A percentile compares a stretch with the other conserved stretches of the same genome.
These are phyloP conservation scores for Holothuria scabra DNA, from an alignment of 53 echinoderm and acorn worm species.

Conservation along the genomic window DNA sequence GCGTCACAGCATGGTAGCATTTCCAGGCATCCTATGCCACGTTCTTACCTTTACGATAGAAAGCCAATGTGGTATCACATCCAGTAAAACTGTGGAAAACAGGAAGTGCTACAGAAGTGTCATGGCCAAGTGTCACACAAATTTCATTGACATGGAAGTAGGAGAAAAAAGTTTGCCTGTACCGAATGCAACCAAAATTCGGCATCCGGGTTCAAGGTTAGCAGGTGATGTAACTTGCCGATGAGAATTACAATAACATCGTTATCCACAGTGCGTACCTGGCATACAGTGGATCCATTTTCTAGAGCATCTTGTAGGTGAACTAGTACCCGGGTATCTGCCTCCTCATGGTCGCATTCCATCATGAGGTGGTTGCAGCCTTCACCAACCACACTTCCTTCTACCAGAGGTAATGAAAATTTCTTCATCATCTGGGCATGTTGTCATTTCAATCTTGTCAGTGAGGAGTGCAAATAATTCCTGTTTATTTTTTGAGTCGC, in stretches of 20 bases:
- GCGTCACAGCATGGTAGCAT: conserved; percentile 56
- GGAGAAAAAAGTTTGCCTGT: conserved; percentile 52
- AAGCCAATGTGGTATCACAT: conserved; percentile 60
- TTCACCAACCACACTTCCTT: background rate
- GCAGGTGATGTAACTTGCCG: conserved; percentile 45
- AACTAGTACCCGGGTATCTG: conserved; percentile 57
- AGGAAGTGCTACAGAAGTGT: conserved; percentile 46
- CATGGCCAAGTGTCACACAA: conserved; percentile 47
- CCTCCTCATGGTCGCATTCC: conserved; percentile 67
- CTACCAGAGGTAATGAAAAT: conserved; percentile 34
- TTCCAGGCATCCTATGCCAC: conserved; percentile 59
- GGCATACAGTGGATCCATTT: conserved; percentile 42
- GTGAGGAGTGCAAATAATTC: too few species aligned
- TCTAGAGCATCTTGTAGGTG: conserved; percentile 53
- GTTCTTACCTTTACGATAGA: conserved; percentile 52
- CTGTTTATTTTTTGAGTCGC: conserved; percentile 32
- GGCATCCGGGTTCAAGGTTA: background rate
- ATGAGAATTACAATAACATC: conserved; percentile 64
- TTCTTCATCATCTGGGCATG: conserved; percentile 17
- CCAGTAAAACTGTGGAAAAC: conserved; percentile 65
- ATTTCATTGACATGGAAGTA: conserved; percentile 57
- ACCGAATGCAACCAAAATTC: conserved; percentile 71
- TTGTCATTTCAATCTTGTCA: conserved; percentile 36
- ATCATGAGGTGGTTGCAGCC: conserved; percentile 45
- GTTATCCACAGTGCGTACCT: conserved; percentile 67